Conservation (phyloP, 2,797 vertebrate genomes). For the Masticophis lateralis region DNA sequence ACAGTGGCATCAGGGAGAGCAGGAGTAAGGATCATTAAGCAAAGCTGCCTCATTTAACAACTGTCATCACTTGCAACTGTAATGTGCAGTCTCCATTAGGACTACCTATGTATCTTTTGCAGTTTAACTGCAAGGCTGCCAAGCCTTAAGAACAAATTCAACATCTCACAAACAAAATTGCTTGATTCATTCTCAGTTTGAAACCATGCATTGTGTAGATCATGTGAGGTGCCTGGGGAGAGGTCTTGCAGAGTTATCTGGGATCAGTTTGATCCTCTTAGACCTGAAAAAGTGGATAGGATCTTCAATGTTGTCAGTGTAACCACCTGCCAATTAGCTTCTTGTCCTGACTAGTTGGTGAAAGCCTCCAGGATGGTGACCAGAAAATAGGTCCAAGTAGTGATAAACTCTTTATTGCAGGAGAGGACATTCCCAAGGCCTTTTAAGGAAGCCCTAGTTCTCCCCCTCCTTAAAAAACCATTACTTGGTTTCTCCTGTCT, state of each 20-base stretch:
- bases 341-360: neutral
- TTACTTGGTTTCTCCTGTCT: neutral
- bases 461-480: neutral
- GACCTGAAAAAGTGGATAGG: neutral
- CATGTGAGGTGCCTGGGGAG: neutral
- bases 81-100: too few species aligned
- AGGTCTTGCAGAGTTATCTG: neutral
- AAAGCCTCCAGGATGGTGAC: neutral
- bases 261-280: neutral
- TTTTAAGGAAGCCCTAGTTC: neutral
- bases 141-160: neutral
- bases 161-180: neutral
- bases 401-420: neutral
- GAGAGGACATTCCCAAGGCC: neutral
- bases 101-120: neutral
- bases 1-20: too few species aligned
- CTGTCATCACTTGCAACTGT: too few species aligned
- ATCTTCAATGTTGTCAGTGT: neutral
- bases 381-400: neutral
- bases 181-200: neutral
- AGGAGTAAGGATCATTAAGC: too few species aligned
- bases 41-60: too few species aligned
- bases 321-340: neutral
- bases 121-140: neutral
- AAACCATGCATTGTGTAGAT: neutral